phyloP scores from a whole-genome alignment of 2,888 invertebrate species.

The Acronicta alni region DNA sequence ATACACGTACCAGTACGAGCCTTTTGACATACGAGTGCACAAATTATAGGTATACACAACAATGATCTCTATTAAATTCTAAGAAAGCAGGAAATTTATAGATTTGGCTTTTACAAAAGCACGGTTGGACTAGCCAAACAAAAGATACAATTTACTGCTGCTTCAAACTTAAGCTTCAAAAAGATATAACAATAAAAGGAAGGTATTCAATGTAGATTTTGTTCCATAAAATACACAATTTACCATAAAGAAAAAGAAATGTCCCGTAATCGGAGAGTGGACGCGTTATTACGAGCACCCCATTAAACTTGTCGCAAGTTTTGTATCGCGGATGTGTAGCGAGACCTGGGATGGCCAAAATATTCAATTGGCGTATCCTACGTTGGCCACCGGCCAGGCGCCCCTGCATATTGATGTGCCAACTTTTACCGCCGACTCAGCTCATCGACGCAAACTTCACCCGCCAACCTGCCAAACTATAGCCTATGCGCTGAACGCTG shows the following conservation, averaged over 20 bases:
- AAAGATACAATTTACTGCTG: no score
- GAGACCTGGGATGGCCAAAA: slow-evolving; percentile 75
- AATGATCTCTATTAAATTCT: slow-evolving; percentile 15
- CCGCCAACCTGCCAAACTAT: slow-evolving; percentile 78
- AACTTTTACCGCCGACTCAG: slow-evolving; percentile 81
- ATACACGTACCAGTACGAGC: slow-evolving; percentile 12
- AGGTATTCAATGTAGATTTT: not conserved
- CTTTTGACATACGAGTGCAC: not conserved
- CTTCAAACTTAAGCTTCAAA: not conserved
- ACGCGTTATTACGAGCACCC: slow-evolving; percentile 69
- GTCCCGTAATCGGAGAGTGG: slow-evolving; percentile 53
- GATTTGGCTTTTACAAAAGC: no score
- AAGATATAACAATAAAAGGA: not conserved
- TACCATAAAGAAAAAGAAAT: slow-evolving; percentile 22
- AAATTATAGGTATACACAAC: not conserved
- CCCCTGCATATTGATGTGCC: slow-evolving; percentile 84
- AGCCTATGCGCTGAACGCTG: slow-evolving; percentile 69
- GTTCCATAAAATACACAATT: slow-evolving; percentile 8
- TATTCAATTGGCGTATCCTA: slow-evolving; percentile 86
- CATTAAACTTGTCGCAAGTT: slow-evolving; percentile 78
- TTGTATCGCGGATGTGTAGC: slow-evolving; percentile 76
- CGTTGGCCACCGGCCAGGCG: slow-evolving; percentile 80
- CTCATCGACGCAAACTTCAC: slow-evolving; percentile 75
- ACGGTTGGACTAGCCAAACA: no score
- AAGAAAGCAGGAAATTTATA: no score